Conservation (phyloP, 2,113 vertebrate species). For the Leptobrachium leishanense region DNA sequence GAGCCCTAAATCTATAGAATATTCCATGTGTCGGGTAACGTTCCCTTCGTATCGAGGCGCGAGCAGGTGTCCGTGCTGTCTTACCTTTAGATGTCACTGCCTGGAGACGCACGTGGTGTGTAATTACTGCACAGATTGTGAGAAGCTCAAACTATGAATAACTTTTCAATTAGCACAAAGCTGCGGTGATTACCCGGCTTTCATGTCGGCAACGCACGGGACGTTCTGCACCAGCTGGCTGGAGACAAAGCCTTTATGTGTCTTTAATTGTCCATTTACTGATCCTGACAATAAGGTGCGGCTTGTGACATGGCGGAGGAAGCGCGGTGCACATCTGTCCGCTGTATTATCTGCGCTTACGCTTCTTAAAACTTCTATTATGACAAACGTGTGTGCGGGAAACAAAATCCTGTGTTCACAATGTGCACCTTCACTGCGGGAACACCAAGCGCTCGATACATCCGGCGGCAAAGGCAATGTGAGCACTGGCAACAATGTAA, state of each 20-base stretch:
- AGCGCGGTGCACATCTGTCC: slow-evolving; percentile 2
- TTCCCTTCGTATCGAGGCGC: background rate
- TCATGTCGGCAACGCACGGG: background rate
- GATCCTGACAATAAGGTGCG: slow-evolving; percentile 30
- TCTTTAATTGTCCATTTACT: slow-evolving; percentile 40
- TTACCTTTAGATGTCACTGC: background rate
- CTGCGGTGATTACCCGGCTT: slow-evolving; percentile 12
- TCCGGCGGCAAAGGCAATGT: too few relatives aligned
- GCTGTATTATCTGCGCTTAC: background rate
- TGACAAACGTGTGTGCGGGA: too few relatives aligned
- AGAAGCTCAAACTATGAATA: slow-evolving; percentile 13
- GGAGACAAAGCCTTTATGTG: slow-evolving; percentile 36
- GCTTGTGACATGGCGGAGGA: background rate
- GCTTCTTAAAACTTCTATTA: slow-evolving; percentile 8
- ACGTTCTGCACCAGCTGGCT: slow-evolving; percentile 7
- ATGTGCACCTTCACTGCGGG: too few relatives aligned
- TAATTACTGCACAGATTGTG: slow-evolving; percentile 19
- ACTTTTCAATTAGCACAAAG: slow-evolving; percentile 14
- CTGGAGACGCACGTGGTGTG: background rate
- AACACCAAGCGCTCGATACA: too few relatives aligned
- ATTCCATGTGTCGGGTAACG: background rate
- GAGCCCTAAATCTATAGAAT: background rate
- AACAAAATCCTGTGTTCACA: background rate
- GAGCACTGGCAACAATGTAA: too few relatives aligned
- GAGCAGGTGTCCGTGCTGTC: slow-evolving; percentile 5